These are phyloP conservation scores for Oreochromis aureus DNA, from an alignment of 2,113 vertebrate species.

Conservation along the genomic window DNA sequence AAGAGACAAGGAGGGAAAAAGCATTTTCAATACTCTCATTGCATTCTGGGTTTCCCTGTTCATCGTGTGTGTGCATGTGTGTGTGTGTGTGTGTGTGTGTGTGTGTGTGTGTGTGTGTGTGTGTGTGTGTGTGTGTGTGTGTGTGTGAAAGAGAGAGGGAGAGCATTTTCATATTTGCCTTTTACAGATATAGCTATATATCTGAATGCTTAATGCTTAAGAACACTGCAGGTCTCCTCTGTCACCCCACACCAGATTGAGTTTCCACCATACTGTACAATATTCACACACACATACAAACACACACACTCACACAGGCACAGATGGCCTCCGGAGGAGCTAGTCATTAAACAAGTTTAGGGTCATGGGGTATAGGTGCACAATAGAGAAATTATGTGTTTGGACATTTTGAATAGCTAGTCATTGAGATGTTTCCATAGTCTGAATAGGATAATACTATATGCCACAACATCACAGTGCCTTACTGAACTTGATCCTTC, in stretches of 20 bases:
- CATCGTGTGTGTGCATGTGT: not conserved
- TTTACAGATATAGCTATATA: constrained; percentile 14
- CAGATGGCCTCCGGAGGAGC: constrained; percentile 49
- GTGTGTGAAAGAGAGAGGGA: not conserved
- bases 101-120: not conserved
- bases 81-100: not conserved
- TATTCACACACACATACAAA: constrained; percentile 28
- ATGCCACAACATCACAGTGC: constrained; percentile 29
- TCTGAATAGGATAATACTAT: constrained; percentile 33
- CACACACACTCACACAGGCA: not conserved
- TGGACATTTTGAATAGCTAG: constrained; percentile 48
- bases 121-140: not conserved
- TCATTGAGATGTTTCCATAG: constrained; percentile 61
- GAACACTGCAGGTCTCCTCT: constrained; percentile 35
- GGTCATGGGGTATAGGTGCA: constrained; percentile 47
- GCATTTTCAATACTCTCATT: constrained; percentile 59
- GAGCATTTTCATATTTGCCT: constrained; percentile 14
- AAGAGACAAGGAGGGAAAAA: constrained; percentile 62
- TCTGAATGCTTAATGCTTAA: constrained; percentile 44
- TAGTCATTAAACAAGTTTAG: constrained; percentile 41
- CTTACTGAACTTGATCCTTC: constrained; percentile 44
- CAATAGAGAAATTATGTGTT: constrained; percentile 62
- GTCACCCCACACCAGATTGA: constrained; percentile 60
- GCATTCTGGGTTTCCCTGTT: constrained; percentile 25
- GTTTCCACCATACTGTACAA: constrained; percentile 45